Evolutionary conservation across 92 coral and sea anemone genomes (phyloP), one percentile per base, ranked within the genome.

Genomic region (Porites rus): DNA sequence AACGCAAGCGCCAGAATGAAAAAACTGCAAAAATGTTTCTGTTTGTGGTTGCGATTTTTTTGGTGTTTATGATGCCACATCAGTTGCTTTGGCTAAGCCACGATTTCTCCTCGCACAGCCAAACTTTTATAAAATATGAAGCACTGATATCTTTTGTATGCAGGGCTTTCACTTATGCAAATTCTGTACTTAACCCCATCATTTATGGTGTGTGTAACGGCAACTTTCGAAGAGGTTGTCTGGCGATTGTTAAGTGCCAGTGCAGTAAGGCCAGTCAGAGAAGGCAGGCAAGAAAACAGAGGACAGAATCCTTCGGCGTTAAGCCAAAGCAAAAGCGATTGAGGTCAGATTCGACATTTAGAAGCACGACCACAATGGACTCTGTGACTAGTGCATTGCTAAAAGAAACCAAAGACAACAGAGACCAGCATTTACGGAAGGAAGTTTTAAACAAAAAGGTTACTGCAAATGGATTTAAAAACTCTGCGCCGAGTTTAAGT

Each of bases 11-110:
- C 71, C 93, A 90, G 61, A 84, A 93, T 80, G 76, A 88, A 38
- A 94, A 95, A 56, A 93, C 94, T 0, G 94, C 92, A 12, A 91
- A 95, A 66, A 97, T 97, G 99, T 95, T 97, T 58, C 86, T 94
- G 51, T 88, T 93, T 8, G 87, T 97, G 22, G 99, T 97, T 4
- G 78, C 87, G 17, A 93, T 97, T 25, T 97, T 95, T 75, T 86
- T 96, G 68, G 21, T 97, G 18, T 95, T 97, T 58, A 97, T 94
- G 94, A 93, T 95, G 53, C 99, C 99, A 7, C 93, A 97, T 50
- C 98, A 97, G 53, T 77, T 97, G 19, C 90, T 94, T 13, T 97
- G 98, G 98, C 70, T 97, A 25, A 84, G 93, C 50, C 65, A 77
- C 28, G 98, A 93, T 31, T 95, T 91, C 58, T 86, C 77, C 2